Percentiles rank a stretch among this genome's conserved stretches.
Evolutionary conservation across 2,888 invertebrate genomes (phyloP).

Genomic region (Oscheius sp.): DNA sequence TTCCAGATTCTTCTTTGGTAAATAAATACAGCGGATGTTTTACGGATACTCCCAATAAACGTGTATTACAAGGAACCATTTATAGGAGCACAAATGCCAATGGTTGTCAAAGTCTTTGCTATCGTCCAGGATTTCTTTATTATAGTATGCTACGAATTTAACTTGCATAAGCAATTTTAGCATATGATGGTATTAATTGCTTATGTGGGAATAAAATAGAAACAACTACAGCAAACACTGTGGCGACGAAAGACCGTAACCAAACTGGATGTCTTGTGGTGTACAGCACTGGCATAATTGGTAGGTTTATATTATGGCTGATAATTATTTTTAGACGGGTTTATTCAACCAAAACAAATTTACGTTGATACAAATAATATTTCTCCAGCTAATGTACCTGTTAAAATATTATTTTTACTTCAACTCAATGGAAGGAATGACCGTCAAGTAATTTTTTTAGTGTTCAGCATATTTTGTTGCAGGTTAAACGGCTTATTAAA

Average conservation of each 20-base stretch:
- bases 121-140: conserved; percentile 90
- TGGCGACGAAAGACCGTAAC: conserved; percentile 52
- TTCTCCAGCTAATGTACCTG: background rate
- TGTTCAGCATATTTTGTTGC: background rate
- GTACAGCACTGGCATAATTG: conserved; percentile 84
- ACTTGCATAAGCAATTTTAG: background rate
- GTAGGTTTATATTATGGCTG: background rate
- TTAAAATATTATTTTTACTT: conserved; percentile 82
- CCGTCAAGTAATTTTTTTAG: conserved; percentile 79
- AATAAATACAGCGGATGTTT: conserved; percentile 87
- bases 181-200: conserved; percentile 78
- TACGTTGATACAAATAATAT: background rate
- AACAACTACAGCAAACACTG: conserved; percentile 79
- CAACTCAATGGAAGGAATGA: conserved; percentile 94
- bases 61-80: conserved; percentile 81
- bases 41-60: conserved; percentile 85
- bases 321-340: background rate
- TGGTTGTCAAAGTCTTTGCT: conserved; percentile 87
- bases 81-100: conserved; percentile 85
- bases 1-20: conserved; percentile 49
- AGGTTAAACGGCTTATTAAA: conserved; percentile 87
- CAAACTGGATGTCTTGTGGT: conserved; percentile 73
- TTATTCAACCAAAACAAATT: background rate
- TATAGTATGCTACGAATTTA: conserved; percentile 77
- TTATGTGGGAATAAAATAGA: conserved; percentile 87